Percentiles rank a stretch among this genome's conserved stretches.
Evolutionary conservation across 1,140 invertebrate species (phyloP).

Genomic region (Acromyrmex echinatior): DNA sequence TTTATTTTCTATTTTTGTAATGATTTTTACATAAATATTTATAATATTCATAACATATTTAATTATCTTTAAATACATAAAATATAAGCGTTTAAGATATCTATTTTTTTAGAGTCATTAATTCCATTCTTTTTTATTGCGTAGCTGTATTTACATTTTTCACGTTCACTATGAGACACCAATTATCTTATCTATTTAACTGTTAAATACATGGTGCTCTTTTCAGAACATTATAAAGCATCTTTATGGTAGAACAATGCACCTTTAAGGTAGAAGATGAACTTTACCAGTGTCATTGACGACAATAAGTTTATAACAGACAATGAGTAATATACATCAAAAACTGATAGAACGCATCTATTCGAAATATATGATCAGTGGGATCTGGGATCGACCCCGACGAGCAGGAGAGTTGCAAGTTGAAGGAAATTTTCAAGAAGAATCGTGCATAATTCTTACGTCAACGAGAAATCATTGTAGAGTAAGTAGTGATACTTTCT

Average conservation of each 20-base stretch:
- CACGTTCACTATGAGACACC: background rate
- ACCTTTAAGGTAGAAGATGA: slow-evolving; percentile 9
- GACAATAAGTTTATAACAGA: slow-evolving; percentile 5
- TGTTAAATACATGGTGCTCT: background rate
- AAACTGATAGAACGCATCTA: slow-evolving; percentile 28
- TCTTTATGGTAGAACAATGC: background rate
- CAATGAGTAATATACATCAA: slow-evolving; percentile 24
- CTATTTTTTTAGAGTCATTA: background rate
- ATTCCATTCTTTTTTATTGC: background rate
- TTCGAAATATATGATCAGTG: slow-evolving; percentile 9
- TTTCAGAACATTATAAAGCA: background rate
- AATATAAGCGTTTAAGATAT: background rate
- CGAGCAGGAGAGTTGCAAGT: background rate
- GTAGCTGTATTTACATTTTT: background rate
- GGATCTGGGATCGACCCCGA: background rate
- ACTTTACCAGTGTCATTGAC: background rate
- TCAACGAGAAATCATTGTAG: background rate
- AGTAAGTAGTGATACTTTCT: slow-evolving; percentile 1
- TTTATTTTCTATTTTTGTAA: background rate
- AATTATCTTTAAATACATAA: background rate
- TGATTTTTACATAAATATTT: background rate
- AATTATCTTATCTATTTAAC: background rate
- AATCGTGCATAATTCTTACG: background rate
- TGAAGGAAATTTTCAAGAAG: background rate
- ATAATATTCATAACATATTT: background rate